These are phyloP conservation scores for Pangasianodon gigas DNA, from an alignment of 2,113 vertebrate species.

Conservation along the genomic window DNA sequence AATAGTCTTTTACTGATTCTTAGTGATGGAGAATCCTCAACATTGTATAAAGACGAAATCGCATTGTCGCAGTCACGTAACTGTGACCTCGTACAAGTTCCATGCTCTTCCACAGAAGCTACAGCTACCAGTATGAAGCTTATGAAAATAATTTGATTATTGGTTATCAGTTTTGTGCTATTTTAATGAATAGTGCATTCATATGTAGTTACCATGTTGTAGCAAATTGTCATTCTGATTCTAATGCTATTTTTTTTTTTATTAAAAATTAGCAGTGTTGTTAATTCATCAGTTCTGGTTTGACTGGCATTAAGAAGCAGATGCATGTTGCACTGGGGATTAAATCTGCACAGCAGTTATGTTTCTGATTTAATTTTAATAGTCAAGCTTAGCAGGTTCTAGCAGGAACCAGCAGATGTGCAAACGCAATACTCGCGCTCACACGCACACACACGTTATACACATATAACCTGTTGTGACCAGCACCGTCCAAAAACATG, in stretches of 20 bases:
- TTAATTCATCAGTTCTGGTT: background rate
- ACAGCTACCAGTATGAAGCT: too few species aligned
- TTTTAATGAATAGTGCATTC: background rate
- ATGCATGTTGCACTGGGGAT: background rate
- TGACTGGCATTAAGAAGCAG: background rate
- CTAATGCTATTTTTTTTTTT: background rate
- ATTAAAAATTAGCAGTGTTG: background rate
- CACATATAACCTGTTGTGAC: background rate
- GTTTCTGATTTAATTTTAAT: background rate
- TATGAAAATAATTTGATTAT: too few species aligned
- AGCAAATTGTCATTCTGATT: background rate
- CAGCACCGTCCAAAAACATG: background rate
- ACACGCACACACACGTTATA: too few species aligned
- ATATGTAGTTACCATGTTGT: background rate
- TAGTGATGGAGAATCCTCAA: background rate
- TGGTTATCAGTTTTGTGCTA: background rate
- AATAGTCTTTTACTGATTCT: background rate
- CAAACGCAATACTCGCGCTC: too few species aligned
- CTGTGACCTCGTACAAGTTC: background rate
- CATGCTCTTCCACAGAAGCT: background rate
- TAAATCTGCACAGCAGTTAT: background rate
- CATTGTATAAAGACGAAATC: background rate
- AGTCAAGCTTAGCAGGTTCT: background rate
- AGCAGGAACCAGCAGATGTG: background rate
- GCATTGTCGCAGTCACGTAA: background rate